These are phyloP conservation scores for Polydrusus pterygomalis DNA, from an alignment of 2,888 invertebrate genomes.

Conservation along the genomic window DNA sequence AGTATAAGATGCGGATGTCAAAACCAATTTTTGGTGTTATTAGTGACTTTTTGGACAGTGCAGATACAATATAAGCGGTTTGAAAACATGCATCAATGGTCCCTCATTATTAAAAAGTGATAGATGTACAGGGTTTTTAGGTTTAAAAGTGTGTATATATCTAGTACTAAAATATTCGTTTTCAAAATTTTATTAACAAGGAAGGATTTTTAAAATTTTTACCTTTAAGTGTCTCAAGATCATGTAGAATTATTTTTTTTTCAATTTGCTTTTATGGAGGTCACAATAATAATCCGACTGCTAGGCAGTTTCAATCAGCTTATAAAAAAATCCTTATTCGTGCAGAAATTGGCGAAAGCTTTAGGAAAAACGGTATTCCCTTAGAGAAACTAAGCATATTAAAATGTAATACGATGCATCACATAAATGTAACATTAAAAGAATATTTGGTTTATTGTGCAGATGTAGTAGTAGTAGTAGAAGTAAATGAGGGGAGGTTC, in stretches of 20 bases:
- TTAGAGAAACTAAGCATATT: slow-evolving; percentile 23
- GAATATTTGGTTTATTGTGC: neutral
- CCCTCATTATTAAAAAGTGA: slow-evolving; percentile 14
- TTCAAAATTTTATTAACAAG: neutral
- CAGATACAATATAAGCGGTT: neutral
- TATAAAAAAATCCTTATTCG: slow-evolving; percentile 27
- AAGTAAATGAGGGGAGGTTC: too few species aligned
- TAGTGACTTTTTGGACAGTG: slow-evolving; percentile 15
- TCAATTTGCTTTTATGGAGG: slow-evolving; percentile 18
- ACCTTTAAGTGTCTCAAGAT: slow-evolving; percentile 22
- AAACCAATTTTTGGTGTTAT: slow-evolving; percentile 24
- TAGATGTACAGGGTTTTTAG: slow-evolving; percentile 27
- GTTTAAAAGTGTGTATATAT: slow-evolving; percentile 8
- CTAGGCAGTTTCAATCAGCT: too few species aligned
- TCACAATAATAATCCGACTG: slow-evolving; percentile 27
- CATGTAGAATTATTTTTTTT: slow-evolving; percentile 13
- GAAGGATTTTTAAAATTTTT: slow-evolving; percentile 19
- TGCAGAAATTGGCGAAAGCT: slow-evolving; percentile 22
- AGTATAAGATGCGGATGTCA: slow-evolving; percentile 27
- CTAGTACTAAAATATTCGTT: slow-evolving; percentile 6
- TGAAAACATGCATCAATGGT: slow-evolving; percentile 12
- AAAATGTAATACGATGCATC: slow-evolving; percentile 5
- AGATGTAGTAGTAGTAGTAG: too few species aligned
- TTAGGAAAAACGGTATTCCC: slow-evolving; percentile 26
- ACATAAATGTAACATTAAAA: slow-evolving; percentile 24